These are phyloP conservation scores for Sympetrum striolatum DNA, from an alignment of 2,888 invertebrate species.

Conservation along the genomic window DNA sequence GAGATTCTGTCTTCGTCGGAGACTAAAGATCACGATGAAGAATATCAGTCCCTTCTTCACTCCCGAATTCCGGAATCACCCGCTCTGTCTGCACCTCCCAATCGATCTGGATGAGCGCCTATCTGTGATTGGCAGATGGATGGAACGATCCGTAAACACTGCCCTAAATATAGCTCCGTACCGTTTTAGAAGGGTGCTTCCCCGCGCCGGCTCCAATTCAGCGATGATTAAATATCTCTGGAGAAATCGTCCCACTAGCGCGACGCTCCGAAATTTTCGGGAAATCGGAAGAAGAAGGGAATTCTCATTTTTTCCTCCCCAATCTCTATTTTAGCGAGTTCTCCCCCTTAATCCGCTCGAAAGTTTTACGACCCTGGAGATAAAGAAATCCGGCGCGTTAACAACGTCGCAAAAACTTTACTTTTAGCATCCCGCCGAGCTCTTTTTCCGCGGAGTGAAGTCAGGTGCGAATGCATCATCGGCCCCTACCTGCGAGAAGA, in stretches of 20 bases:
- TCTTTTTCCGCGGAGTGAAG: background rate
- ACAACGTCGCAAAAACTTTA: background rate
- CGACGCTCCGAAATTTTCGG: too few species aligned
- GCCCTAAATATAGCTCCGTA: background rate
- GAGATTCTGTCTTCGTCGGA: too few species aligned
- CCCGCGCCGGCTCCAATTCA: background rate
- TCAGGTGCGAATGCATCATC: background rate
- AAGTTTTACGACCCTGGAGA: too few species aligned
- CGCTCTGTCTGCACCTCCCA: background rate
- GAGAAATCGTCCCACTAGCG: too few species aligned
- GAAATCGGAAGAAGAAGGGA: too few species aligned
- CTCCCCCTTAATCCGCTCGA: background rate
- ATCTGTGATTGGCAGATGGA: background rate
- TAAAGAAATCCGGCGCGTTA: too few species aligned
- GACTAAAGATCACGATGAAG: too few species aligned
- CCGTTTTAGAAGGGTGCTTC: background rate
- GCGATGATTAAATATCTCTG: too few species aligned
- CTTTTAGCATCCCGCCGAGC: background rate
- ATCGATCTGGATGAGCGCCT: background rate
- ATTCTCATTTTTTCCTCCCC: too few species aligned
- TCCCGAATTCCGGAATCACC: background rate
- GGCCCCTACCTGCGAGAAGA: background rate
- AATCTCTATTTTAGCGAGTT: background rate
- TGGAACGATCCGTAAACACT: background rate
- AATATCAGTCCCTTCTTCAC: background rate